Evolutionary conservation across 2,797 vertebrate genomes (phyloP).

Genomic region (Holocentrus rufus): DNA sequence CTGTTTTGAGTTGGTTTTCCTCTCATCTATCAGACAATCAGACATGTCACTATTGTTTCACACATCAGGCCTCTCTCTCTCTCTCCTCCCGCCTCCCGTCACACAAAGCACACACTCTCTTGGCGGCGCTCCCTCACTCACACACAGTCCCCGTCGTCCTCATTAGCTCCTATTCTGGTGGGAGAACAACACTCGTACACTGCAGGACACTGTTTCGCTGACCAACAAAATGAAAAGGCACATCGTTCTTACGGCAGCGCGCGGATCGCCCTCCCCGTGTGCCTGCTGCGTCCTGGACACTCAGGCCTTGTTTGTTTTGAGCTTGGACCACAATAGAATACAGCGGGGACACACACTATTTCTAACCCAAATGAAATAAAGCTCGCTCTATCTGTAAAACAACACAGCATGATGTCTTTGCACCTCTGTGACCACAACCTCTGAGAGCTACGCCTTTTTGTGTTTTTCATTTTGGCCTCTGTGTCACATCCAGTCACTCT

Average conservation of each 20-base stretch:
- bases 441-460: not conserved
- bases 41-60: not conserved
- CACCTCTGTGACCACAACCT: not conserved
- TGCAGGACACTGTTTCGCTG: not conserved
- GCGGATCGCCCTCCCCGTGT: not conserved
- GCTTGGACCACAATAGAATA: not conserved
- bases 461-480: not conserved
- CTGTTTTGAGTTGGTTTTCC: not conserved
- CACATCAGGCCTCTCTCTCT: not conserved
- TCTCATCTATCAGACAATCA: not conserved
- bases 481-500: too few relatives aligned
- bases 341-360: not conserved
- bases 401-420: too few relatives aligned
- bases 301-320: not conserved
- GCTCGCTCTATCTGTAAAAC: not conserved
- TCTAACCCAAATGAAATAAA: not conserved
- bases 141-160: not conserved
- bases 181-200: not conserved
- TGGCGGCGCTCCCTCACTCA: not conserved
- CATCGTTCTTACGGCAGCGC: not conserved
- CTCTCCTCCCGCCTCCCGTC: not conserved
- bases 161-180: constrained; percentile 1
- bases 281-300: not conserved
- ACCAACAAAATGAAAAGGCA: not conserved
- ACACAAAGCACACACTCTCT: not conserved